A percentile compares a stretch with the other conserved stretches of the same genome.
These are phyloP conservation scores for Drosophila limbata DNA, from an alignment of 2,888 invertebrate genomes.

Conservation along the genomic window DNA sequence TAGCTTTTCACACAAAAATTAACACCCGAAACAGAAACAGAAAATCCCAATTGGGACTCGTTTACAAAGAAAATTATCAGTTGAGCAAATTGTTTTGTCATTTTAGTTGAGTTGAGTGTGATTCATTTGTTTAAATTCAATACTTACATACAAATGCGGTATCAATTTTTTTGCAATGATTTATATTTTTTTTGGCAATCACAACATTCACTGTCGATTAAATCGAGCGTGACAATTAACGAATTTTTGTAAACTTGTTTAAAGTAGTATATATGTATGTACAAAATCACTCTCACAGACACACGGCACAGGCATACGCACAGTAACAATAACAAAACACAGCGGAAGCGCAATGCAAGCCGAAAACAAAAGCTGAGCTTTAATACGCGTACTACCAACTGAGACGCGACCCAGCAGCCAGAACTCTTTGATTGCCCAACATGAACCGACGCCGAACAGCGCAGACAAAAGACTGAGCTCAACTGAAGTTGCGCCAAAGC, in stretches of 20 bases:
- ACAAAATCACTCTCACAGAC: slow-evolving; percentile 18
- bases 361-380: slow-evolving; percentile 53
- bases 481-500: slow-evolving; percentile 62
- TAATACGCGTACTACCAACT: slow-evolving; percentile 31
- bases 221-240: slow-evolving; percentile 72
- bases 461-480: slow-evolving; percentile 71
- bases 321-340: slow-evolving; percentile 52
- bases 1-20: slow-evolving; percentile 59
- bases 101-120: slow-evolving; percentile 19
- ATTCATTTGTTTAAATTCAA: slow-evolving; percentile 23
- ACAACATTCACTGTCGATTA: slow-evolving; percentile 40
- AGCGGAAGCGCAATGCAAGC: slow-evolving; percentile 47
- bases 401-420: slow-evolving; percentile 7
- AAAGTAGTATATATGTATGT: slow-evolving; percentile 17
- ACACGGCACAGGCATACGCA: slow-evolving; percentile 13
- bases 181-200: slow-evolving; percentile 48
- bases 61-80: slow-evolving; percentile 34
- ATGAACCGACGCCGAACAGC: slow-evolving; percentile 57
- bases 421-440: slow-evolving; percentile 23
- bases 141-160: slow-evolving; percentile 36
- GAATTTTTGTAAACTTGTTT: slow-evolving; percentile 72
- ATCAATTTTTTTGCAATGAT: slow-evolving; percentile 47
- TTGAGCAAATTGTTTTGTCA: slow-evolving; percentile 34
- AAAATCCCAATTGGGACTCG: slow-evolving; percentile 9
- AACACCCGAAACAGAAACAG: slow-evolving; percentile 32